phyloP scores from a whole-genome alignment of 1,140 invertebrate species.

The Andricus grossulariae region DNA sequence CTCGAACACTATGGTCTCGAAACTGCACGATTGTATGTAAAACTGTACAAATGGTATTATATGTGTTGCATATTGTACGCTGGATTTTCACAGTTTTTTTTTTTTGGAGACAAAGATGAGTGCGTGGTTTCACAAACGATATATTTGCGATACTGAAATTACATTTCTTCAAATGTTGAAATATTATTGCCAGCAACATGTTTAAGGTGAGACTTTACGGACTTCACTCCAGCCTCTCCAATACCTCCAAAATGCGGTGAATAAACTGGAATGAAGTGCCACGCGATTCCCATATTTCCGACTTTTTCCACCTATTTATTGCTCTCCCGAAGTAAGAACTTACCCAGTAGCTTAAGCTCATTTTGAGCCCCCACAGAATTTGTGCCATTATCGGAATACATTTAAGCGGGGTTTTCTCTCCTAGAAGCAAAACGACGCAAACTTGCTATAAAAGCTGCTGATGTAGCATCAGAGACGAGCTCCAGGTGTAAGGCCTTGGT shows the following conservation, averaged over 20 bases:
- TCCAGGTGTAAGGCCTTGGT: slow-evolving; percentile 60
- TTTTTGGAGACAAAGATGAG: too few relatives aligned
- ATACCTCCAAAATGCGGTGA: slow-evolving; percentile 63
- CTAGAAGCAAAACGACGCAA: slow-evolving; percentile 54
- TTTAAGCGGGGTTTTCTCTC: slow-evolving; percentile 43
- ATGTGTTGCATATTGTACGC: background rate
- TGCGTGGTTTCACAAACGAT: too few relatives aligned
- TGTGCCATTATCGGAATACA: slow-evolving; percentile 63
- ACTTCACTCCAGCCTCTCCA: slow-evolving; percentile 59
- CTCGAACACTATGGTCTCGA: too few relatives aligned
- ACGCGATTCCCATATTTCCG: slow-evolving; percentile 38
- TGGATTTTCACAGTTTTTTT: too few relatives aligned
- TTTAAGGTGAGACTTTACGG: slow-evolving; percentile 47
- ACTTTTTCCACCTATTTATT: background rate
- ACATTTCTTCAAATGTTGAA: slow-evolving; percentile 45
- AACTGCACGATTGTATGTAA: too few relatives aligned
- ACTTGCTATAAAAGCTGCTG: slow-evolving; percentile 53
- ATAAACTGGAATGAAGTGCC: slow-evolving; percentile 62
- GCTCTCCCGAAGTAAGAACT: slow-evolving; percentile 27
- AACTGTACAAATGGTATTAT: too few relatives aligned
- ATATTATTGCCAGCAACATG: slow-evolving; percentile 35
- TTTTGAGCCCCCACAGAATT: slow-evolving; percentile 62
- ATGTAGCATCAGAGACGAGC: slow-evolving; percentile 53
- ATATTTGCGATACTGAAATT: too few relatives aligned
- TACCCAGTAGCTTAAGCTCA: slow-evolving; percentile 48